Evolutionary conservation across 2,797 vertebrate species (phyloP).

Genomic region (Peromyscus aztecus): DNA sequence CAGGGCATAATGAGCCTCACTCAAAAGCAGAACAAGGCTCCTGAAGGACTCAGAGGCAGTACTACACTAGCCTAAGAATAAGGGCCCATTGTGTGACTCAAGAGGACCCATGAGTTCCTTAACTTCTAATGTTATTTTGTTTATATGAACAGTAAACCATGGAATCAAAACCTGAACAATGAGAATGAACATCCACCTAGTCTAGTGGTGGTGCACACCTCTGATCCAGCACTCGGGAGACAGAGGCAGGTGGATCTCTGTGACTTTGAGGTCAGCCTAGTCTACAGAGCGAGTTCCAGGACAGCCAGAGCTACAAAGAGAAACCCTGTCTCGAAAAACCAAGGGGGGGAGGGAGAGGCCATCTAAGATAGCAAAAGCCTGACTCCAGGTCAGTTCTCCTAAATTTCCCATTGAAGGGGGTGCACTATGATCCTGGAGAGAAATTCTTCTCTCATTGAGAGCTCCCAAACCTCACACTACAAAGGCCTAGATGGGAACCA

Average conservation of each 20-base stretch:
- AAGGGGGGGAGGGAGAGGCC: background rate
- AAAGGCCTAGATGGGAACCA: background rate
- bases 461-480: background rate
- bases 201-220: background rate
- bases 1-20: background rate
- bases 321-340: background rate
- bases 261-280: background rate
- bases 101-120: background rate
- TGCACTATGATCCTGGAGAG: background rate
- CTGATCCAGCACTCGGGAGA: background rate
- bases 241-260: background rate
- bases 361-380: background rate
- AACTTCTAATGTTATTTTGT: constrained; percentile 14
- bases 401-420: background rate
- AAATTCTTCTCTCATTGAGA: background rate
- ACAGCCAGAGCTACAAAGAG: background rate
- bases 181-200: background rate
- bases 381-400: background rate
- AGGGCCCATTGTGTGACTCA: background rate
- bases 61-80: background rate
- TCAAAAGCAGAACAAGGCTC: background rate
- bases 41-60: background rate
- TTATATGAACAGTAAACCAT: constrained; percentile 44
- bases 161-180: constrained; percentile 47
- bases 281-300: background rate